Conservation (phyloP, 2,113 vertebrate genomes). For the Varanus komodoensis region DNA sequence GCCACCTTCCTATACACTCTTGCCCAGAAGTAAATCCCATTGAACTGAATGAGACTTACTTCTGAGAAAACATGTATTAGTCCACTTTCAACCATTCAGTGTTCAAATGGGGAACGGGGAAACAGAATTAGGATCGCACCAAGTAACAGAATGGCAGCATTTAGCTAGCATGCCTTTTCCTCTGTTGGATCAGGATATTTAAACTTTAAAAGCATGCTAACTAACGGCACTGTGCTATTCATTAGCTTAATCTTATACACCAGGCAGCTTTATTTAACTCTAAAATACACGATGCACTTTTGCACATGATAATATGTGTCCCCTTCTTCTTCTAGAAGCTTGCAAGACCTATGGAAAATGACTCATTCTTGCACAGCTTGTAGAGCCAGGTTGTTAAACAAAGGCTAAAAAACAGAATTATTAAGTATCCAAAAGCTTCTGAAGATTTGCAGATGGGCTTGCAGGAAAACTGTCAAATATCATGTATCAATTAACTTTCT, state of each 20-base stretch:
- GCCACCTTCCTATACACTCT: not conserved
- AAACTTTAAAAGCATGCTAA: not conserved
- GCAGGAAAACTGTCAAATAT: slow-evolving; percentile 51
- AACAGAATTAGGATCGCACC: not conserved
- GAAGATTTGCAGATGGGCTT: slow-evolving; percentile 20
- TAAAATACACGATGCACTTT: not conserved
- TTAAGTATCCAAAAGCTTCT: slow-evolving; percentile 31
- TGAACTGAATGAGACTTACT: not conserved
- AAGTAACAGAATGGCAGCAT: not conserved
- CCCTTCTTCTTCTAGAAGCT: slow-evolving; percentile 22
- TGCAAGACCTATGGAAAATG: not conserved
- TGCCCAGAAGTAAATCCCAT: not conserved
- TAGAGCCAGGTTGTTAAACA: slow-evolving; percentile 22
- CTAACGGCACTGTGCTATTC: not conserved
- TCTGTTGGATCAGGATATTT: not conserved
- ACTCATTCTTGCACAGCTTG: slow-evolving; percentile 27
- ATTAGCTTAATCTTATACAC: not conserved
- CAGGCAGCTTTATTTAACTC: not conserved
- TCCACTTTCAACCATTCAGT: not conserved
- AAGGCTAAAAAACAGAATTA: slow-evolving; percentile 59
- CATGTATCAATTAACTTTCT: slow-evolving; percentile 61
- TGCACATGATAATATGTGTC: slow-evolving; percentile 30
- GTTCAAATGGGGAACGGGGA: not conserved
- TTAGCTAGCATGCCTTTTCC: not conserved
- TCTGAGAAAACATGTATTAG: too few relatives aligned